A percentile compares a stretch with the other conserved stretches of the same genome.
Conservation (phyloP, 2,113 vertebrate species). For the Panthera leo region DNA sequence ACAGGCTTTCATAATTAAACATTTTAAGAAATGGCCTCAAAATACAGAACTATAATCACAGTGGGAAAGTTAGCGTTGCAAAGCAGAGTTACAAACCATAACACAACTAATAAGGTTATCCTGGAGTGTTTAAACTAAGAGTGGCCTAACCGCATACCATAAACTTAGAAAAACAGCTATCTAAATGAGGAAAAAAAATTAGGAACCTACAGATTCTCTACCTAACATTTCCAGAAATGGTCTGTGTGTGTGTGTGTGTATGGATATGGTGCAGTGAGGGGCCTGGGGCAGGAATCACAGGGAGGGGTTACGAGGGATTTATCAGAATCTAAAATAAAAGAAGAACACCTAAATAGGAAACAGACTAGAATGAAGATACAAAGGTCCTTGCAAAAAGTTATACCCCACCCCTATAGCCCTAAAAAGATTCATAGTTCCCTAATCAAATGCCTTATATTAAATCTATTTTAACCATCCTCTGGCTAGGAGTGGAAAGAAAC, state of each 20-base stretch:
- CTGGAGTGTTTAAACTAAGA: neutral
- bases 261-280: neutral
- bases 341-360: neutral
- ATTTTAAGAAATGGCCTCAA: conserved; percentile 12
- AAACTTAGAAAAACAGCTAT: neutral
- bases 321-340: neutral
- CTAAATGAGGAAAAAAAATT: neutral
- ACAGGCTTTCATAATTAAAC: neutral
- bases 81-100: neutral
- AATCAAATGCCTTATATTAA: neutral
- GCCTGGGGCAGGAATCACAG: neutral
- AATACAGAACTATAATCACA: neutral
- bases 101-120: neutral
- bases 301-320: neutral
- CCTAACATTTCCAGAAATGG: neutral
- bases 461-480: neutral
- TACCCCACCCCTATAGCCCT: neutral
- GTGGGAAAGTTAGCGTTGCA: neutral
- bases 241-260: neutral
- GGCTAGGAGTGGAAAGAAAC: neutral
- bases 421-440: neutral
- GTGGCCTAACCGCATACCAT: neutral
- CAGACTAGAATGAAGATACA: neutral
- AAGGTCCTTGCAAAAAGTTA: neutral
- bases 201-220: neutral